Evolutionary conservation across 2,113 vertebrate genomes (phyloP).

Genomic region (Oostethus manadensis): DNA sequence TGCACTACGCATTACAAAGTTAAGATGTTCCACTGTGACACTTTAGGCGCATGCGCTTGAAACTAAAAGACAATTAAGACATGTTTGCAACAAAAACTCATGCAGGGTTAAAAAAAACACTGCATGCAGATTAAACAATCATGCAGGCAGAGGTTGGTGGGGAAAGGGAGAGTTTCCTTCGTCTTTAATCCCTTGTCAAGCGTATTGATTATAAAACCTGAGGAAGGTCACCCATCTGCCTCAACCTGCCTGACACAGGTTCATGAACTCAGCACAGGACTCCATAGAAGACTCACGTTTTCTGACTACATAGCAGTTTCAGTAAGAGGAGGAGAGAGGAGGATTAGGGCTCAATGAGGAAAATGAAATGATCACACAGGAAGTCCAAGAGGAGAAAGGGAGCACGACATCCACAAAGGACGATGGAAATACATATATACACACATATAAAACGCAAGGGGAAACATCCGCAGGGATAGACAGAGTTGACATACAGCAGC

Average conservation of each 20-base stretch:
- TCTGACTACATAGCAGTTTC: neutral
- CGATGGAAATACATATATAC: constrained; percentile 29
- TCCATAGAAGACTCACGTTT: no score
- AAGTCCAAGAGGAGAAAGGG: constrained; percentile 26
- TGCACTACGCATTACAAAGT: no score
- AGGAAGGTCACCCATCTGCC: constrained; percentile 6
- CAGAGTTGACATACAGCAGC: no score
- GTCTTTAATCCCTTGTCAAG: constrained; percentile 28
- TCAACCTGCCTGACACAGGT: neutral
- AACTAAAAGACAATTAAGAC: constrained; percentile 23
- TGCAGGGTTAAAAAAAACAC: constrained; percentile 5
- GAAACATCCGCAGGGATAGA: no score
- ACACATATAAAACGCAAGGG: no score
- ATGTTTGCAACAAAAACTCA: neutral
- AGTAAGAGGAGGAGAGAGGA: constrained; percentile 51
- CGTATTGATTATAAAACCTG: constrained; percentile 23
- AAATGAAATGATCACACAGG: constrained; percentile 56
- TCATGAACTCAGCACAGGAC: constrained; percentile 16
- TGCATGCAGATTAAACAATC: constrained; percentile 11
- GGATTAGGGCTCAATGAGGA: constrained; percentile 46
- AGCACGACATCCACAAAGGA: constrained; percentile 53
- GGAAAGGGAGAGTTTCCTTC: constrained; percentile 4
- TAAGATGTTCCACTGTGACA: no score
- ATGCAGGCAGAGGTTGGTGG: constrained; percentile 14
- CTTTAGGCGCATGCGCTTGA: constrained; percentile 13